These are phyloP conservation scores for Phanerotoma sp. DNA, from an alignment of 2,888 invertebrate species.

Conservation along the genomic window DNA sequence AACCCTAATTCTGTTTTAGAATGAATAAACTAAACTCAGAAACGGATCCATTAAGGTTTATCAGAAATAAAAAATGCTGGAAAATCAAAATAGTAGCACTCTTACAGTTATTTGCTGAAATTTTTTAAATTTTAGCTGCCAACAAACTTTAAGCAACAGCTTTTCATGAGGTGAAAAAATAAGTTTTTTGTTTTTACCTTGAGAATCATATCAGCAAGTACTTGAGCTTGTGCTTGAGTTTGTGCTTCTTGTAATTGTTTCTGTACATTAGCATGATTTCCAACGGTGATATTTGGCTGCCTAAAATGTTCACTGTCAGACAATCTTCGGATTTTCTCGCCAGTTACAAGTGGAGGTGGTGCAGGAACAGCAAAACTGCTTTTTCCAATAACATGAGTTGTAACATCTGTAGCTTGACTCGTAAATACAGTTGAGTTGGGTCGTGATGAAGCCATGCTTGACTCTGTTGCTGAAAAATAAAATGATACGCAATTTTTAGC, in stretches of 20 bases:
- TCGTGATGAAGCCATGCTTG: conserved; percentile 53
- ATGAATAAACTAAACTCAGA: too few relatives aligned
- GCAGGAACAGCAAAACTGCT: conserved; percentile 64
- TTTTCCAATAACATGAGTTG: conserved; percentile 49
- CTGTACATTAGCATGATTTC: conserved; percentile 48
- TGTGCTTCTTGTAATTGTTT: conserved; percentile 56
- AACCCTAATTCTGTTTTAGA: too few relatives aligned
- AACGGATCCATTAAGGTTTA: too few relatives aligned
- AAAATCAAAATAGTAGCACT: too few relatives aligned
- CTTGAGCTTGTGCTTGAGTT: conserved; percentile 71
- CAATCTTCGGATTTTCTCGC: conserved; percentile 61
- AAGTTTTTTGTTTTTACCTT: conserved; percentile 56
- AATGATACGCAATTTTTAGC: too few relatives aligned
- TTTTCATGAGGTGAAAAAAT: too few relatives aligned
- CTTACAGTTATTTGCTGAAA: too few relatives aligned
- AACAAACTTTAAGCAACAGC: too few relatives aligned
- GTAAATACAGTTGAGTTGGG: conserved; percentile 38
- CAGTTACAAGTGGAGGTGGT: conserved; percentile 58
- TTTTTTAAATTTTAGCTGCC: too few relatives aligned
- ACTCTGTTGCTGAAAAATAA: conserved; percentile 49
- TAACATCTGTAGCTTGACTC: conserved; percentile 39
- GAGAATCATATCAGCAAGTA: conserved; percentile 73
- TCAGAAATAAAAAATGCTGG: too few relatives aligned
- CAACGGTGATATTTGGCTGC: conserved; percentile 54
- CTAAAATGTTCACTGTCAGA: conserved; percentile 63